Conservation (phyloP, 2,888 invertebrate species). For the Eristalinus sepulchralis region DNA sequence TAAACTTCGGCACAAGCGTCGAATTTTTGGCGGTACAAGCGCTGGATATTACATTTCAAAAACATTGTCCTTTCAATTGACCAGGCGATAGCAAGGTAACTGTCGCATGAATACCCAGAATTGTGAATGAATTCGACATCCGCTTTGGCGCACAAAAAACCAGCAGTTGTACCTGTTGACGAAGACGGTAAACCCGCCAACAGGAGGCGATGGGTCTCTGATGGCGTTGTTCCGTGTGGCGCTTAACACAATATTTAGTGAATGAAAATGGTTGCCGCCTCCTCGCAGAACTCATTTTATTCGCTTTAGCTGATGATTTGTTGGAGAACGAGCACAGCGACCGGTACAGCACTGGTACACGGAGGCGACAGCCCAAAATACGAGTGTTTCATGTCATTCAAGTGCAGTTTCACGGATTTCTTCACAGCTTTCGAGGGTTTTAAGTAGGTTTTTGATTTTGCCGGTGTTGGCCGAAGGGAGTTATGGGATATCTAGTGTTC, state of each 20-base stretch:
- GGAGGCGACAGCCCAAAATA: not conserved
- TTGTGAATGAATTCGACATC: too few relatives aligned
- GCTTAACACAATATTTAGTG: slow-evolving; percentile 60
- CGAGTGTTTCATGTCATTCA: not conserved
- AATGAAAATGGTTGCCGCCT: slow-evolving; percentile 1
- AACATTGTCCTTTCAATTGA: too few relatives aligned
- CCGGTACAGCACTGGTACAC: too few relatives aligned
- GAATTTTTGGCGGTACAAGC: too few relatives aligned
- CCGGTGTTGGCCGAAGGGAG: not conserved
- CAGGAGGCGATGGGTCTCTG: not conserved
- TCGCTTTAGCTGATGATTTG: slow-evolving; percentile 52
- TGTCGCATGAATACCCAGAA: too few relatives aligned
- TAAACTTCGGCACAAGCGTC: too few relatives aligned
- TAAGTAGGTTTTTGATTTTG: not conserved
- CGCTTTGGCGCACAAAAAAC: too few relatives aligned
- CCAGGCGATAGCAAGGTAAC: too few relatives aligned
- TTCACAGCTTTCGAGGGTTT: slow-evolving; percentile 1
- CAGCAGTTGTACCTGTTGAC: slow-evolving; percentile 8
- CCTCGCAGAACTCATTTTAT: slow-evolving; percentile 33
- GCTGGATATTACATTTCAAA: too few relatives aligned
- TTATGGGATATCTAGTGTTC: not conserved
- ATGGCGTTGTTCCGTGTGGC: slow-evolving; percentile 45
- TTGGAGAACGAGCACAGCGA: not conserved
- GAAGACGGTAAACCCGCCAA: not conserved
- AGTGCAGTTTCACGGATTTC: slow-evolving; percentile 6